Evolutionary conservation across 2,888 invertebrate genomes (phyloP).

Genomic region (Phalangium opilio): DNA sequence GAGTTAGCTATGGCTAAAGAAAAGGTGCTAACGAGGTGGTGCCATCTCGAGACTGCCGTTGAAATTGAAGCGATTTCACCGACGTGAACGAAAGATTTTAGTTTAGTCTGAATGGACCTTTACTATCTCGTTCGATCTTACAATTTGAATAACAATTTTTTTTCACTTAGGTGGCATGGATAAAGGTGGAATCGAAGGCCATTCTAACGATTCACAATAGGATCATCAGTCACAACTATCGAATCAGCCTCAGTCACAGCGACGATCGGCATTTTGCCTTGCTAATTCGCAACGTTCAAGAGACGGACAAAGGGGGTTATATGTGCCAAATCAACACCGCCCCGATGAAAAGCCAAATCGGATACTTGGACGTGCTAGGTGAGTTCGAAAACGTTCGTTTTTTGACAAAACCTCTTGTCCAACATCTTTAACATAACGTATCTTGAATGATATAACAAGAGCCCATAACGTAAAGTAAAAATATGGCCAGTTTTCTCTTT

Average conservation of each 20-base stretch:
- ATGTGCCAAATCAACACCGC: conserved; percentile 49
- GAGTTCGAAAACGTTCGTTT: conserved; percentile 31
- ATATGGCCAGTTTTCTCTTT: too few relatives aligned
- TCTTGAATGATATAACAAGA: too few relatives aligned
- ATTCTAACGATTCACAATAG: conserved; percentile 39
- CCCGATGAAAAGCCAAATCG: conserved; percentile 76
- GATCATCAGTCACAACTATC: conserved; percentile 73
- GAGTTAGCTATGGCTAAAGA: too few relatives aligned
- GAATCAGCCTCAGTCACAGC: conserved; percentile 48
- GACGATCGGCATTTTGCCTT: conserved; percentile 32
- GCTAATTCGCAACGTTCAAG: conserved; percentile 78
- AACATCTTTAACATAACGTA: too few relatives aligned
- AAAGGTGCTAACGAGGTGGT: too few relatives aligned
- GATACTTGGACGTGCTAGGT: conserved; percentile 83
- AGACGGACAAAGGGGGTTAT: conserved; percentile 58
- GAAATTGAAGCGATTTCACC: too few relatives aligned
- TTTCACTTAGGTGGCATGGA: conserved; percentile 68
- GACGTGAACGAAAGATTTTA: too few relatives aligned
- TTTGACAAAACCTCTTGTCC: too few relatives aligned
- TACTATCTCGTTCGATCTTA: too few relatives aligned
- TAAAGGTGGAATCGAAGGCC: conserved; percentile 86
- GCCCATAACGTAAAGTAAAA: too few relatives aligned
- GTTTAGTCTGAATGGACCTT: too few relatives aligned
- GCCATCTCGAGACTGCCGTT: too few relatives aligned
- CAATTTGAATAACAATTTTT: neutral